Evolutionary conservation across 2,797 vertebrate genomes (phyloP).

Genomic region (Lerista edwardsae): DNA sequence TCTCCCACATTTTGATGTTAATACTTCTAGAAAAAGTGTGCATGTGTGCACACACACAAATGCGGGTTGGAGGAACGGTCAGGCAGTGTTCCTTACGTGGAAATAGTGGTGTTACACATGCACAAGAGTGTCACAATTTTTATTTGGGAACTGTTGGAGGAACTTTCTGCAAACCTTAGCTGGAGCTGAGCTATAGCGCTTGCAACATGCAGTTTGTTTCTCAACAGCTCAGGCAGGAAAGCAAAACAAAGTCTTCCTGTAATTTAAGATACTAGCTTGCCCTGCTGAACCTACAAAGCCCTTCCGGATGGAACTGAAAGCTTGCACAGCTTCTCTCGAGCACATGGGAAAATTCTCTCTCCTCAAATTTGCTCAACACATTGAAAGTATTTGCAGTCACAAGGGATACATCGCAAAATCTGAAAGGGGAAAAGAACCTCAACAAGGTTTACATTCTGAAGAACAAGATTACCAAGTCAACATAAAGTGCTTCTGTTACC

Average conservation of each 20-base stretch:
- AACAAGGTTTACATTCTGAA: neutral
- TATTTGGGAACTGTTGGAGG: neutral
- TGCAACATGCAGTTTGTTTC: neutral
- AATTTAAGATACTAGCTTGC: neutral
- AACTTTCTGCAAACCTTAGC: neutral
- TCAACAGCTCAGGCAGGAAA: neutral
- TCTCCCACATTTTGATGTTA: too few species aligned
- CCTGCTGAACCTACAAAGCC: neutral
- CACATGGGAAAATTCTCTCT: neutral
- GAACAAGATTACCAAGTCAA: neutral
- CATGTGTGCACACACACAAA: too few species aligned
- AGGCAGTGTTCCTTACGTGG: neutral
- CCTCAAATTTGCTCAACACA: neutral
- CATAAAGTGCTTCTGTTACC: neutral
- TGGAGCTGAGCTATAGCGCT: neutral
- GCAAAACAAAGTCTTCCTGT: neutral
- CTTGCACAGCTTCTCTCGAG: neutral
- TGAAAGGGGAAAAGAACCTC: neutral
- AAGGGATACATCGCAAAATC: neutral
- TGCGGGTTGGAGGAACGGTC: neutral
- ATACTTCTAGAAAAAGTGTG: too few species aligned
- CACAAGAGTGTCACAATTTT: neutral
- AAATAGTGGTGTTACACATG: neutral
- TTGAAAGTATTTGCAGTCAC: neutral
- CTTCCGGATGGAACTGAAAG: slow-evolving; percentile 3